Base-by-base conservation (phyloP, 2,888 invertebrate genomes). In the Lottia scabra region DNA sequence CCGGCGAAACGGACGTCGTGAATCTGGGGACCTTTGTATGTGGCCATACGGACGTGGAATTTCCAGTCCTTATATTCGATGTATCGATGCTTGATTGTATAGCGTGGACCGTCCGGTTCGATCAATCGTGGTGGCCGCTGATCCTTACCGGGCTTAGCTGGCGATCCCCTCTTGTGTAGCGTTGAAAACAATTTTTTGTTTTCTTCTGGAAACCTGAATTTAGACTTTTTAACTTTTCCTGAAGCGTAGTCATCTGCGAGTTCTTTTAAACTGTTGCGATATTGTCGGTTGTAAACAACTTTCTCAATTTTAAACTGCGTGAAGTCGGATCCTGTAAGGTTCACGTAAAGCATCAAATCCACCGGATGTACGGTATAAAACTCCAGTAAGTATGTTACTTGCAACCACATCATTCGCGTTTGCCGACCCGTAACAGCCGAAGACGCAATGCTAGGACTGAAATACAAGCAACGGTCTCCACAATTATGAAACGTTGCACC, bases 41-140 rank as follows among this genome's bases (percentile, higher is more conserved):
- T 65, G 15, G 70, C 56, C 68, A 79, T 73, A 16, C 74, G 63
- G 70, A 78, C 74, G 62, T 81, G 63, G 68, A 81, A 81, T 46
- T 67, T 19, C 81, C 81, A 81, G 26, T 78, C 77, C 66, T 75
- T 62, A 66, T 78, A 81, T 5, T 62, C 44, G 3, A 81, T 73
- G 13, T 70, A 70, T 13, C 72, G 72, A 12, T 72, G 76, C 26
- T 66, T 23, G 8, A 81, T 74, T 0, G 44, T 70, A 75, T 71
- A 81, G 26, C 81, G 67, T 64, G 71, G 68, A 30, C 78, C 81
- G 23, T 78, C 75, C 10, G 80, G 77, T 67, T 75, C 75, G 45
- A 67, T 67, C 15, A 69, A 44, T 62, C 65, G 63, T n/a, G 84
- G 84, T 12, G 73, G 75, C 44, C 77, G 48, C 44, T 73, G 72